Base-by-base conservation (phyloP, 1,140 invertebrate species). In the Mycetomoellerius zeteki region DNA sequence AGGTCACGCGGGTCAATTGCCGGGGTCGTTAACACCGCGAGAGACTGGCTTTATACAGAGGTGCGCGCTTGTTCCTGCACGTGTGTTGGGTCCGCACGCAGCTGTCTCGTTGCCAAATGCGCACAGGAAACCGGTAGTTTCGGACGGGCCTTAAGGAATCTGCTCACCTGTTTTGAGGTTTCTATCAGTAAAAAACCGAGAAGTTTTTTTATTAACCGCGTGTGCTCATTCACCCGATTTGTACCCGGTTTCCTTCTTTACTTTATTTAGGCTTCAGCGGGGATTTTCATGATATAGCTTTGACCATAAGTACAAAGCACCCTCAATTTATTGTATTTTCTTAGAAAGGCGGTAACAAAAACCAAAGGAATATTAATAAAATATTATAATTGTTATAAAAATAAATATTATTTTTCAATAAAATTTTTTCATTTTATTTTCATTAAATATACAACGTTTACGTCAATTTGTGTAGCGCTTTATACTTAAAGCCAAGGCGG, bases 1-100 rank as follows among this genome's bases (percentile, higher is more conserved):
- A 94, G 93, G 93, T 93, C 93, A 93, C 80, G 72, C 84, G 80
- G 93, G 93, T 94, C 93, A 94, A 91, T 93, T 90, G 91, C 92
- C 92, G 88, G 86, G 77, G 86, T 91, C 90, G 93, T 93, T 93
- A 92, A 92, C 91, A 90, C 90, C 87, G 88, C 37, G 88, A 86
- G 81, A 88, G 87, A 91, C 80, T 75, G 24, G 43, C 54, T 54
- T 84, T 73, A 60, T 43, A 80, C 19, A 58, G n/a, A 16, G 58
- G 10, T 64, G 27, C 43, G 43, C 30, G 76, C 43, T 52, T 47
- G 43, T 24, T 33, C 19, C 12, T 52, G 56, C 71, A 62, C 54
- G 47, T 33, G 27, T 19, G 7, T 54, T 50, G 24, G 24, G 43
- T 27, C 52, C 47, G 73, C 33, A 62, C 27, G 43, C 47, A 30